Percentiles rank a stretch among this genome's conserved stretches.
phyloP scores from a whole-genome alignment of 1,140 invertebrate genomes.

The Panulirus ornatus region DNA sequence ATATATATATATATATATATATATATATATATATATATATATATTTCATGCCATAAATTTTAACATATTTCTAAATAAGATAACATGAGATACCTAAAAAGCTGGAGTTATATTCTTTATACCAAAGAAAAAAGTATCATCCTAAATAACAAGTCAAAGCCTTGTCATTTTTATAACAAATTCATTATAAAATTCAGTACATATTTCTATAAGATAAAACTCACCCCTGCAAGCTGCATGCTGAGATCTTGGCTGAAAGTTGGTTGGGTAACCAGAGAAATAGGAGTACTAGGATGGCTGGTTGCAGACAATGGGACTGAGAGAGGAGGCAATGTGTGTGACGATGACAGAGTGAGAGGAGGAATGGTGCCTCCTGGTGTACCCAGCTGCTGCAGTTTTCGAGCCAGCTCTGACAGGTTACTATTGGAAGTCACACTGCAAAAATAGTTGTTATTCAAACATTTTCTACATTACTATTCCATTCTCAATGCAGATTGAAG shows the following conservation, averaged over 20 bases:
- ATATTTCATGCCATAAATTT: not conserved
- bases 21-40: no score
- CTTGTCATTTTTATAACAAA: not conserved
- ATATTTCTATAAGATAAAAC: not conserved
- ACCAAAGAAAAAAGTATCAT: not conserved
- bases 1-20: no score
- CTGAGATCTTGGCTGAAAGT: constrained; percentile 64
- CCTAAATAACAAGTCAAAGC: no score
- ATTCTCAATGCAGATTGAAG: no score
- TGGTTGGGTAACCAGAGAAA: constrained; percentile 40
- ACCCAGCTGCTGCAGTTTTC: constrained; percentile 53
- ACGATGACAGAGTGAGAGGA: constrained; percentile 19
- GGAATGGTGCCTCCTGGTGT: constrained; percentile 37
- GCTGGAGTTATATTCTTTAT: no score
- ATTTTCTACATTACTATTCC: no score
- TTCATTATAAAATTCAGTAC: not conserved
- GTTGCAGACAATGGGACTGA: constrained; percentile 11
- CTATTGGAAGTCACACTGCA: constrained; percentile 65
- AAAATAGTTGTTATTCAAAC: no score
- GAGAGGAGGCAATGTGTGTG: constrained; percentile 41
- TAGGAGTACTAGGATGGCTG: constrained; percentile 63
- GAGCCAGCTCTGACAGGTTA: constrained; percentile 63
- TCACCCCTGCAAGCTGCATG: constrained; percentile 65
- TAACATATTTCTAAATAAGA: not conserved
- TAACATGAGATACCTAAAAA: no score